Base-by-base conservation (phyloP, 2,888 invertebrate species). In the Teinopalpus imperialis region DNA sequence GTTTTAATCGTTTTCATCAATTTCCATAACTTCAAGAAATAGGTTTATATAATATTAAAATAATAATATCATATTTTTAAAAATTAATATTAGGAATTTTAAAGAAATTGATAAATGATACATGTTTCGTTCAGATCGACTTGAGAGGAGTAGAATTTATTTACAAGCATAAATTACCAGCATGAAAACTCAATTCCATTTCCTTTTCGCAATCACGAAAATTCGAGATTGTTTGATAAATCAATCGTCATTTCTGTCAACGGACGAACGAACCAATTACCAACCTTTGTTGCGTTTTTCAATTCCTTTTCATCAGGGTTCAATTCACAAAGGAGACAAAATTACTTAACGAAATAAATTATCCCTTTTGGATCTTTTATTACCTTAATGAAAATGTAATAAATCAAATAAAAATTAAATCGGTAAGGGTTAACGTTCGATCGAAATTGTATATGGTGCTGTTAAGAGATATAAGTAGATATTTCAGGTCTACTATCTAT, bases 161-260 rank as follows among this genome's bases (percentile, higher is more conserved):
- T n/a, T n/a, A n/a, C n/a, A n/a, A n/a, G n/a, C 9, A 18, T 16
- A 37, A 16, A 36, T 26, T 8, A 26, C 14, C 30, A 14, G 14
- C 12, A 1, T 5, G 36, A 36, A 9, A 14, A 14, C 9, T 14
- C 37, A 37, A 37, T 14, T 8, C 18, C 3, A 9, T 27, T 27
- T 18, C 18, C 37, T 26, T 37, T 37, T 16, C 2, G 9, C 24
- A 26, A 26, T 37, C 37, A 37, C 3, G 16, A n/a, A 24, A 37
- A 18, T 37, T 16, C 14, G 13, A 26, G 13, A 16, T 9, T 36
- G 35, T 35, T 24, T 35, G 24, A 37, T 27, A 26, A 37, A 37
- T 37, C 37, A 37, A 24, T 18, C 26, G 37, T 26, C 26, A 37
- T 37, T 37, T 37, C n/a, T 37, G 37, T 37, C 37, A 37, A 26